phyloP scores from a whole-genome alignment of 64 coral and sea anemone species.

The Pachyseris speciosa region DNA sequence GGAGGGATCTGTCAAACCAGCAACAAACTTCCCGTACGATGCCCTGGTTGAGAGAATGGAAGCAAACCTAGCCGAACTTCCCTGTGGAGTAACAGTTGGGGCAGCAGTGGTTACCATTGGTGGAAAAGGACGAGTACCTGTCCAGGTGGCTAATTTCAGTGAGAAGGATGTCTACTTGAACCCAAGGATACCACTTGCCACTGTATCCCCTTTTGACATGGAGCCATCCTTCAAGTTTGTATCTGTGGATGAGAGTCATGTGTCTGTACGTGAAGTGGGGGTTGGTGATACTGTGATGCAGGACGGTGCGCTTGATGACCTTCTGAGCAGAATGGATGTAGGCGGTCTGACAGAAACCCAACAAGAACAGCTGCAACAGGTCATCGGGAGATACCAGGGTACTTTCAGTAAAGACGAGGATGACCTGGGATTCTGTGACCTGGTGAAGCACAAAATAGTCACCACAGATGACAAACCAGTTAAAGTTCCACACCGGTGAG shows the following conservation, averaged over 20 bases:
- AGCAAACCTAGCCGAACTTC: no score
- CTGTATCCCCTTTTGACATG: no score
- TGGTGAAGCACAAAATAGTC: conserved; percentile 63
- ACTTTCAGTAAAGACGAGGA: conserved; percentile 70
- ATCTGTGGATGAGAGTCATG: no score
- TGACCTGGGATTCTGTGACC: conserved; percentile 51
- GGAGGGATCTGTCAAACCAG: no score
- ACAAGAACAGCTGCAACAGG: no score
- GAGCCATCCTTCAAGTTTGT: no score
- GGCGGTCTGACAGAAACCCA: no score
- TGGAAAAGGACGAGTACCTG: conserved; percentile 25
- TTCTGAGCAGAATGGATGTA: no score
- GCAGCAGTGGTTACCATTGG: conserved; percentile 6
- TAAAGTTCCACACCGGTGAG: conserved; percentile 43
- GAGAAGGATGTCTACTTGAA: no score
- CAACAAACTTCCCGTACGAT: background rate
- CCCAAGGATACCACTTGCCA: no score
- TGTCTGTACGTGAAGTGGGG: conserved; percentile 1
- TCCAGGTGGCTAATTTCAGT: conserved; percentile 36
- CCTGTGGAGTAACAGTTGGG: no score
- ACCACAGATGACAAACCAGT: conserved; percentile 41
- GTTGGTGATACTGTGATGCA: background rate
- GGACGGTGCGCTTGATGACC: background rate
- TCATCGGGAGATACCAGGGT: no score
- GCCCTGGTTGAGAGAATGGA: conserved; percentile 9